A percentile compares a stretch with the other conserved stretches of the same genome.
Evolutionary conservation across 2,888 invertebrate species (phyloP).

Genomic region (Anticlea derivata): DNA sequence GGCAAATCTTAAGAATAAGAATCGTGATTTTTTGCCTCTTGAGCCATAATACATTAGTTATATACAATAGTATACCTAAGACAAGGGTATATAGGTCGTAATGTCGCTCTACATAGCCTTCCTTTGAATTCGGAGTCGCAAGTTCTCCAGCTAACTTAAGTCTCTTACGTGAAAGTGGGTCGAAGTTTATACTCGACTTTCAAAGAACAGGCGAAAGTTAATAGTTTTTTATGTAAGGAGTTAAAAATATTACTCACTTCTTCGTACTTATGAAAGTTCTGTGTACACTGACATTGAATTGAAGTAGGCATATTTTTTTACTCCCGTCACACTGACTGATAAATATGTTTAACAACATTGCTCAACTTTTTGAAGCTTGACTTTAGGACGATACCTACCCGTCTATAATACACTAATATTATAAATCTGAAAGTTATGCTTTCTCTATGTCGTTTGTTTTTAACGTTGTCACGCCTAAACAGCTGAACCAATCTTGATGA

Average conservation of each 20-base stretch:
- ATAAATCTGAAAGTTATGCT: no score
- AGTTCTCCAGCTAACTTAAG: conserved; percentile 15
- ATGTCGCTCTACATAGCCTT: conserved; percentile 25
- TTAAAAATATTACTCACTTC: conserved; percentile 4
- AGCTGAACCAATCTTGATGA: no score
- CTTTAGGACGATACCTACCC: no score
- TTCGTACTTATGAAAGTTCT: not conserved
- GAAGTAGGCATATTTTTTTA: no score
- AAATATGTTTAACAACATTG: no score
- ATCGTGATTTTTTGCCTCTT: conserved; percentile 61
- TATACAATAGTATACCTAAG: conserved; percentile 51
- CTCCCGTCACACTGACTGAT: no score
- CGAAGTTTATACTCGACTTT: conserved; percentile 24
- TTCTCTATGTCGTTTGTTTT: no score
- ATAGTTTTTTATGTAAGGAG: conserved; percentile 20
- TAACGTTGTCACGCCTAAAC: no score
- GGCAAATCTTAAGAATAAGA: conserved; percentile 76
- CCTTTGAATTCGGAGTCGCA: conserved; percentile 21
- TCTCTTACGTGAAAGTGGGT: conserved; percentile 25
- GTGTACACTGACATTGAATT: no score
- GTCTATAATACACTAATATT: no score
- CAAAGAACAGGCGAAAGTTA: conserved; percentile 12
- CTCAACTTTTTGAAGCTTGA: no score
- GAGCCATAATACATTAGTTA: conserved; percentile 58
- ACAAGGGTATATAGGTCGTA: conserved; percentile 41